Percentiles rank a stretch among this genome's conserved stretches.
Conservation (phyloP, 1,140 invertebrate species). For the Orchestia grillus region DNA sequence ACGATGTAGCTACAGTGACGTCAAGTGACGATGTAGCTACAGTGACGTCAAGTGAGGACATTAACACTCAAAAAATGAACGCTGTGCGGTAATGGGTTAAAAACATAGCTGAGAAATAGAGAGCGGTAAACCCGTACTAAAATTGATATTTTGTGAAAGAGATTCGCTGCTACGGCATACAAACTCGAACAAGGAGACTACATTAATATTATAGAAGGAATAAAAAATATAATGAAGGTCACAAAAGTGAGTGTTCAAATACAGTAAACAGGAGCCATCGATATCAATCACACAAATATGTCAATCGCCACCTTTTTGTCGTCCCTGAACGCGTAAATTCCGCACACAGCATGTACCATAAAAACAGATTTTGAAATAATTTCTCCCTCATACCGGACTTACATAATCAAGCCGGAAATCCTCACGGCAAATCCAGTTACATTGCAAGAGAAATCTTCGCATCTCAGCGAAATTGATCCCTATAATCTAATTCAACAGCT, state of each 20-base stretch:
- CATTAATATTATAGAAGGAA: not conserved
- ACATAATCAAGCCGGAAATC: not conserved
- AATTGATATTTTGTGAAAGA: no score
- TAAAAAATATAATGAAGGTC: not conserved
- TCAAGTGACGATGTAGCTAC: no score
- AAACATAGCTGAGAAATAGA: no score
- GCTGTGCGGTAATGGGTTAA: no score
- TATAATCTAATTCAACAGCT: no score
- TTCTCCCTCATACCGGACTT: not conserved
- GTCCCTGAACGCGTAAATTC: not conserved
- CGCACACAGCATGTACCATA: not conserved
- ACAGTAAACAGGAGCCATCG: not conserved
- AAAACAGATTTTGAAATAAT: not conserved
- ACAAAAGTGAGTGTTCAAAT: not conserved
- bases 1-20: no score
- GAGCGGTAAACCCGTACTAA: no score
- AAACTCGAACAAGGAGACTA: not conserved
- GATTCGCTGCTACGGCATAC: no score
- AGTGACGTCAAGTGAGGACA: no score
- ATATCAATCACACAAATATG: not conserved
- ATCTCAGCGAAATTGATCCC: no score
- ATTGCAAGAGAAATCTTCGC: not conserved
- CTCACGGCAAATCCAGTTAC: not conserved
- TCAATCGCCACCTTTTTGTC: not conserved
- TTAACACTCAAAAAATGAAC: no score